Percentiles rank a stretch among this genome's conserved stretches.
Conservation (phyloP, 2,888 invertebrate genomes). For the Eucera pruinosa region DNA sequence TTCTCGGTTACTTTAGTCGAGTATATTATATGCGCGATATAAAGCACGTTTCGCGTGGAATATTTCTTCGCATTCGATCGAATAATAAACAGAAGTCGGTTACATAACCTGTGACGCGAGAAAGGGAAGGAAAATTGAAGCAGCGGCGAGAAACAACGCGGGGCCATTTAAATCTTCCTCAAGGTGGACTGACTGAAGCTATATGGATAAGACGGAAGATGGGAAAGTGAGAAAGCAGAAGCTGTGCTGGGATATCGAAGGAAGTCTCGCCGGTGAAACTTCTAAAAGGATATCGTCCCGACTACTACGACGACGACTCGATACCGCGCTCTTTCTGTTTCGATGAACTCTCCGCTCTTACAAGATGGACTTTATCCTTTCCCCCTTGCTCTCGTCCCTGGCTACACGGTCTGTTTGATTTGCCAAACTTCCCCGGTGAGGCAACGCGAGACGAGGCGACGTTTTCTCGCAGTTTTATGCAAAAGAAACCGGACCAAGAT, state of each 20-base stretch:
- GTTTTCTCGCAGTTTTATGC: constrained; percentile 45
- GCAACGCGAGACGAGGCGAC: too few species aligned
- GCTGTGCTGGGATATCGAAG: constrained; percentile 4
- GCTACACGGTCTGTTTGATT: constrained; percentile 51
- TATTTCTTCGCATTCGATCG: too few species aligned
- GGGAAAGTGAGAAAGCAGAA: constrained; percentile 11
- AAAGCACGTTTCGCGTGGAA: too few species aligned
- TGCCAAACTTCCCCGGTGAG: constrained; percentile 51
- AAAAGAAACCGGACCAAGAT: not conserved
- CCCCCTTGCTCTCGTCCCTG: not conserved
- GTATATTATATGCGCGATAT: too few species aligned
- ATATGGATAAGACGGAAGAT: constrained; percentile 16
- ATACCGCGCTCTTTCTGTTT: constrained; percentile 52
- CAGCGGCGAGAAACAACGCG: constrained; percentile 47
- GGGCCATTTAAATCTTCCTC: constrained; percentile 72
- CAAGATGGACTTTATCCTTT: not conserved
- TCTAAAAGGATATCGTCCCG: constrained; percentile 71
- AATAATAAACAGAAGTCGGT: too few species aligned
- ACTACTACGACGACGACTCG: too few species aligned
- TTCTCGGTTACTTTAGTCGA: too few species aligned
- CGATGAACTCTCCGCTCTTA: constrained; percentile 2
- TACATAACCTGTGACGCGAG: constrained; percentile 20
- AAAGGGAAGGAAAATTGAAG: too few species aligned
- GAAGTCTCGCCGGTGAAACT: constrained; percentile 68
- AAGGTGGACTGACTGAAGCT: constrained; percentile 30